phyloP scores from a whole-genome alignment of 2,797 vertebrate species.

The Micropoecilia bifurca region DNA sequence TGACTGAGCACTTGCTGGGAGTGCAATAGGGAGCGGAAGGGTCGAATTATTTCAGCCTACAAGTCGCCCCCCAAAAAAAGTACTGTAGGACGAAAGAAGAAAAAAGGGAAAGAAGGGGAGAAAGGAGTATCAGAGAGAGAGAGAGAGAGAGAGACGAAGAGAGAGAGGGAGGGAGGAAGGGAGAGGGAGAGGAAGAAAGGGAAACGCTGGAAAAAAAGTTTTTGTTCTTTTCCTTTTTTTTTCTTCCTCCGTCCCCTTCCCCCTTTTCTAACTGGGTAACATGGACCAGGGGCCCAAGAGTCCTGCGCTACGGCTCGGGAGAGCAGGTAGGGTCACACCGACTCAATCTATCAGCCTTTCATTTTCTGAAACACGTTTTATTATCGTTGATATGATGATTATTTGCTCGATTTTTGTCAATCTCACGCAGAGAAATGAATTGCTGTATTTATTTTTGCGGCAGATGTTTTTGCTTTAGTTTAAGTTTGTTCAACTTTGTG shows the following conservation, averaged over 20 bases:
- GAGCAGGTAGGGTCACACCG: conserved; percentile 88
- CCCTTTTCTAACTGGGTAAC: conserved; percentile 74
- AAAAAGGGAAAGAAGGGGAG: not conserved
- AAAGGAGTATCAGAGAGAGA: conserved; percentile 32
- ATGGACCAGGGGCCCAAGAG: conserved; percentile 94
- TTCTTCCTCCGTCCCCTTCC: conserved; percentile 73
- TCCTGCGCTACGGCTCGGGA: conserved; percentile 85
- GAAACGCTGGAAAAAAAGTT: conserved; percentile 66
- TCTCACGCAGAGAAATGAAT: not conserved
- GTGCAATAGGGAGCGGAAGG: conserved; percentile 97
- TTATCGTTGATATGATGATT: not conserved
- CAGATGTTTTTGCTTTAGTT: not conserved
- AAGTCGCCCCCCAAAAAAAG: conserved; percentile 81
- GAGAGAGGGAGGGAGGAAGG: not conserved
- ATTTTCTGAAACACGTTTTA: not conserved
- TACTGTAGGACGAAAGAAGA: conserved; percentile 62
- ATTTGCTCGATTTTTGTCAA: not conserved
- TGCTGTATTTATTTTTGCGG: not conserved
- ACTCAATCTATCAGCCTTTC: conserved; percentile 29
- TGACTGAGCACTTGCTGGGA: conserved; percentile 97
- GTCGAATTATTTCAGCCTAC: conserved; percentile 96
- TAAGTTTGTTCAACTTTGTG: not conserved
- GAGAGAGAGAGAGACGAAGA: conserved; percentile 21
- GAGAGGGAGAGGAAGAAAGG: conserved; percentile 23
- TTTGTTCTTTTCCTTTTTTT: conserved; percentile 71